Evolutionary conservation across 2,888 invertebrate genomes (phyloP), one percentile per base, ranked within the genome.

Genomic region (Euclidia mi): DNA sequence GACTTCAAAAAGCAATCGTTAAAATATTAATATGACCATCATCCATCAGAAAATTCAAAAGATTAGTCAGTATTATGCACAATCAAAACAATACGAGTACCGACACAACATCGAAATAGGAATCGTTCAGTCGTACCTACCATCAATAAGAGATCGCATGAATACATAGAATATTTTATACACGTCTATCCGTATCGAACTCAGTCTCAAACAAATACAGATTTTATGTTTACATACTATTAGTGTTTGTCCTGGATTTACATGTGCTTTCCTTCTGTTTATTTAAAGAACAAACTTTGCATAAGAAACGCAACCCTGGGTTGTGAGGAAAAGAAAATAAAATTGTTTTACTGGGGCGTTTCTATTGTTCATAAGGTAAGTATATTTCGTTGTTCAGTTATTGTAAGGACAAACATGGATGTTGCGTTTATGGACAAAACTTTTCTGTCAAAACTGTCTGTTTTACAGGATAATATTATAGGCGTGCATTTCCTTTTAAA

Each of bases 231-330:
- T 72, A 55, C 62, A 51, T 47, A 59, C 53, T 47, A 72, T 56
- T 68, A 72, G 65, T 72, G 49, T 65, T 68, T 71, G 71, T 56
- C 53, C 65, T 49, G 49, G 69, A 62, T 68, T 71, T 57, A 56
- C 69, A 65, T 49, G 61, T 44, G 57, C 61, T 67, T 44, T 62
- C 45, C 20, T 14, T 29, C 50, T 68, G 48, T 71, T 71, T 71
- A 56, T 61, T 65, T 68, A 62, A 62, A 71, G 56, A 65, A 51
- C 43, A 59, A 62, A 49, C 62, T 71, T 71, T 72, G 58, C 52
- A 56, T 56, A 57, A 47, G 50, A 35, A 38, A 37, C 35, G 31
- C 32, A 41, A 37, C 50, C 11, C 1, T 35, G 20, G n/a, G n/a
- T n/a, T 56, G 43, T 32, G 56, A 46, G 41, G 46, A 44, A 49